phyloP scores from a whole-genome alignment of 1,140 invertebrate species.

The Pseudobourletiella spinata region DNA sequence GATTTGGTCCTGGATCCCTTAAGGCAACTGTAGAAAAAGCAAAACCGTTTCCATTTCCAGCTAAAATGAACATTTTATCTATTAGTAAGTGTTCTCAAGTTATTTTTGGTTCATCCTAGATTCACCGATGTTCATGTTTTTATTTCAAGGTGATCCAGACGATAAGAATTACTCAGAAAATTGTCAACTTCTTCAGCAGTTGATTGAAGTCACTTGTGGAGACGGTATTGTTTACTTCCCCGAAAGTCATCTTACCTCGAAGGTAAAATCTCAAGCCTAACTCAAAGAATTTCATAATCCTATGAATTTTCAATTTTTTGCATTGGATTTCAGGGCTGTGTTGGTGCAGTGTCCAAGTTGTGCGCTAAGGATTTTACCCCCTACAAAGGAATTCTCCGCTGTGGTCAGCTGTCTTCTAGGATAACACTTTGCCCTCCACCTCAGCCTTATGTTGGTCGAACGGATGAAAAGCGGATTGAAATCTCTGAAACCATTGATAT shows the following conservation, averaged over 20 bases:
- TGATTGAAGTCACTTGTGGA: slow-evolving; percentile 52
- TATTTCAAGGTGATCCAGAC: slow-evolving; percentile 40
- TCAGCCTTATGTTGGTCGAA: slow-evolving; percentile 37
- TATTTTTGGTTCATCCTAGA: background rate
- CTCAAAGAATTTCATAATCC: no score
- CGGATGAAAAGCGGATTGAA: slow-evolving; percentile 33
- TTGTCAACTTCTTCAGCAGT: slow-evolving; percentile 45
- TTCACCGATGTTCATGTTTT: background rate
- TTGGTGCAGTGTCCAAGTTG: slow-evolving; percentile 59
- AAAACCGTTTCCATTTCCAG: slow-evolving; percentile 69
- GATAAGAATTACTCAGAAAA: slow-evolving; percentile 40
- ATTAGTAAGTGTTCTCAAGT: slow-evolving; percentile 48
- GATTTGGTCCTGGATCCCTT: slow-evolving; percentile 53
- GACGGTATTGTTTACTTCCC: slow-evolving; percentile 56
- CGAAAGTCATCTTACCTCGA: slow-evolving; percentile 48
- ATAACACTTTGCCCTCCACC: slow-evolving; percentile 69
- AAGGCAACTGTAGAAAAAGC: slow-evolving; percentile 51
- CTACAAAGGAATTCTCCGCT: slow-evolving; percentile 58
- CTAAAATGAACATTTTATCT: slow-evolving; percentile 65
- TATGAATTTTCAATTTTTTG: slow-evolving; percentile 9
- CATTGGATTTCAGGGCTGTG: slow-evolving; percentile 44
- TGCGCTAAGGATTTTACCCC: slow-evolving; percentile 68
- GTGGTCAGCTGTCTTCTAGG: slow-evolving; percentile 64
- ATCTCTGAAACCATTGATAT: slow-evolving; percentile 63
- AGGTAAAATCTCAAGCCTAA: slow-evolving; percentile 38